Conservation (phyloP, 2,113 vertebrate species). For the Chaetura pelagica region DNA sequence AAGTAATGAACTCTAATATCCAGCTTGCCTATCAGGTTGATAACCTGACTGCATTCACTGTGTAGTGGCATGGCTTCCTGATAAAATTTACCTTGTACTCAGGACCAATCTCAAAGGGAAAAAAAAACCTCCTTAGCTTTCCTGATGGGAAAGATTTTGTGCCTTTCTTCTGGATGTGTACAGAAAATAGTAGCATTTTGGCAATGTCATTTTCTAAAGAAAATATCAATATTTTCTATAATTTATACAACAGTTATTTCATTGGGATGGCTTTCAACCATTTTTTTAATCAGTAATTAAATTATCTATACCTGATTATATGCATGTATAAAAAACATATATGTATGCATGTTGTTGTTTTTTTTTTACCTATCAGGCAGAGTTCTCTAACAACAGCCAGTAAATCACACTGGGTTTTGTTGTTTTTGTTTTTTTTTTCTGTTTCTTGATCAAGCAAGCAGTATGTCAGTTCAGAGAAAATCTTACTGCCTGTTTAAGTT, state of each 20-base stretch:
- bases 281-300: background rate
- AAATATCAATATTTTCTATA: background rate
- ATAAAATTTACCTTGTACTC: background rate
- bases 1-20: constrained; percentile 5
- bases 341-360: background rate
- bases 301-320: background rate
- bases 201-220: background rate
- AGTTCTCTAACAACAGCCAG: background rate
- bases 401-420: background rate
- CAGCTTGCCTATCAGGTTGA: background rate
- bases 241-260: background rate
- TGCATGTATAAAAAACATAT: background rate
- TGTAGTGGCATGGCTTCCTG: background rate
- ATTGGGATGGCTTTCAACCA: background rate
- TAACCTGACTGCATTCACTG: background rate
- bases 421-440: background rate
- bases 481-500: background rate
- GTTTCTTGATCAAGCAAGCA: constrained; percentile 7
- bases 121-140: background rate
- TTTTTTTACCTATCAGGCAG: background rate
- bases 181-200: background rate
- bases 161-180: background rate
- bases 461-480: background rate
- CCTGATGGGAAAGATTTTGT: background rate
- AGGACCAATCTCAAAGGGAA: background rate